phyloP scores from a whole-genome alignment of 2,113 vertebrate species.

The Parotia lawesii region DNA sequence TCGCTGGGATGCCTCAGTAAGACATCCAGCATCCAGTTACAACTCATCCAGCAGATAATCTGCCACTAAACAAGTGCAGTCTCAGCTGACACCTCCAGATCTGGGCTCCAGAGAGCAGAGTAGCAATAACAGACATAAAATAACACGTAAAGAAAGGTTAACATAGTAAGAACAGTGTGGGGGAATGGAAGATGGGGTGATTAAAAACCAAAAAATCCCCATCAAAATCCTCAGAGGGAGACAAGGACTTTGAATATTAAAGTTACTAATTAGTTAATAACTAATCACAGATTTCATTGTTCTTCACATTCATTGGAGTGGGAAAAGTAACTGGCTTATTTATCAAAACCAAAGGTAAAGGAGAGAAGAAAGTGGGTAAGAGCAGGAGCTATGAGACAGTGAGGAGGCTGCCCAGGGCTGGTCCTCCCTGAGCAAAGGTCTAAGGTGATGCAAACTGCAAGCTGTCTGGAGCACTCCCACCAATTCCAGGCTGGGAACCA shows the following conservation, averaged over 20 bases:
- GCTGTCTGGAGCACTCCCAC: neutral
- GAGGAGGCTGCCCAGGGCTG: neutral
- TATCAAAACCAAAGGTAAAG: neutral
- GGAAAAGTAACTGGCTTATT: neutral
- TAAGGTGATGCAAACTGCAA: neutral
- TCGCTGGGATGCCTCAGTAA: neutral
- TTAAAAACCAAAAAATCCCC: rapidly evolving
- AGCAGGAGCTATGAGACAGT: neutral
- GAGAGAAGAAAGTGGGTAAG: neutral
- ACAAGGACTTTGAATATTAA: neutral
- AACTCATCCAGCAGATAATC: neutral
- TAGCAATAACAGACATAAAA: neutral
- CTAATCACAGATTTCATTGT: neutral
- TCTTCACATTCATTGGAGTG: neutral
- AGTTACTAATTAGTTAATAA: neutral
- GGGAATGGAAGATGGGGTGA: neutral
- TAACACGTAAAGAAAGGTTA: neutral
- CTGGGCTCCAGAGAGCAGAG: neutral
- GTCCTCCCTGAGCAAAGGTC: neutral
- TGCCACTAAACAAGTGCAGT: neutral
- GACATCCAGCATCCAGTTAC: neutral
- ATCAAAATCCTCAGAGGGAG: neutral
- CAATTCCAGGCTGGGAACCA: neutral
- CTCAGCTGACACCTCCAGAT: neutral
- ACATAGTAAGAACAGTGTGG: neutral